A percentile compares a stretch with the other conserved stretches of the same genome.
phyloP scores from a whole-genome alignment of 2,797 vertebrate species.

The Eptatretus atami region DNA sequence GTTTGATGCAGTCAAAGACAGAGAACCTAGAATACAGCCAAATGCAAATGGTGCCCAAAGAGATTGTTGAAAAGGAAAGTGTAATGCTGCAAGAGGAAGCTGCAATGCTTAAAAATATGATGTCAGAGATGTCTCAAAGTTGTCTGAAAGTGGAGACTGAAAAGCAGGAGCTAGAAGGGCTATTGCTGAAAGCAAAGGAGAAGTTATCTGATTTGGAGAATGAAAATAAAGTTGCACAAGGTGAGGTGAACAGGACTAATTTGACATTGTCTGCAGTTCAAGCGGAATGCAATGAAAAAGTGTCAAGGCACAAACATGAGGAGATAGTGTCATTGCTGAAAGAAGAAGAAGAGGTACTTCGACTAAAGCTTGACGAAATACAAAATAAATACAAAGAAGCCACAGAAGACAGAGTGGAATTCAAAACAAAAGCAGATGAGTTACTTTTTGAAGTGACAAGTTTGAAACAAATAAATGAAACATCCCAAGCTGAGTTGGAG shows the following conservation, averaged over 20 bases:
- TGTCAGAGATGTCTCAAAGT: constrained; percentile 1
- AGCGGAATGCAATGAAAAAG: constrained; percentile 12
- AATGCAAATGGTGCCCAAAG: constrained; percentile 1
- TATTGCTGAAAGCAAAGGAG: constrained; percentile 20
- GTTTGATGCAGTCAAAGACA: background rate
- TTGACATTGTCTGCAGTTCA: constrained; percentile 22
- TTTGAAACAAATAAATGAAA: constrained; percentile 26
- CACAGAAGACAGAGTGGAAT: constrained; percentile 17
- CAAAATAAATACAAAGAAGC: constrained; percentile 19
- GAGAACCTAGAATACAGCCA: background rate
- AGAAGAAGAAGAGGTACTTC: constrained; percentile 17
- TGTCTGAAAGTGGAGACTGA: constrained; percentile 20
- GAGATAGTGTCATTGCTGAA: constrained; percentile 21
- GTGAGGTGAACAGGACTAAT: constrained; percentile 14
- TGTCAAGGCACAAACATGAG: constrained; percentile 23
- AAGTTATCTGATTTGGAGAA: constrained; percentile 17
- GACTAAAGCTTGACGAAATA: constrained; percentile 22
- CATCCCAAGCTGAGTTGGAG: constrained; percentile 24
- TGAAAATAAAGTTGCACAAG: constrained; percentile 3
- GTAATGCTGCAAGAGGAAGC: constrained; percentile 2
- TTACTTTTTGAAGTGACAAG: constrained; percentile 22
- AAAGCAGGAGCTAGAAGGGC: constrained; percentile 26
- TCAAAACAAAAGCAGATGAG: constrained; percentile 20
- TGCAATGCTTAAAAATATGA: constrained; percentile 1
- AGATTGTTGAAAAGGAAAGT: background rate